Conservation (phyloP, 2,113 vertebrate species). For the Cephalopholis sonnerati region DNA sequence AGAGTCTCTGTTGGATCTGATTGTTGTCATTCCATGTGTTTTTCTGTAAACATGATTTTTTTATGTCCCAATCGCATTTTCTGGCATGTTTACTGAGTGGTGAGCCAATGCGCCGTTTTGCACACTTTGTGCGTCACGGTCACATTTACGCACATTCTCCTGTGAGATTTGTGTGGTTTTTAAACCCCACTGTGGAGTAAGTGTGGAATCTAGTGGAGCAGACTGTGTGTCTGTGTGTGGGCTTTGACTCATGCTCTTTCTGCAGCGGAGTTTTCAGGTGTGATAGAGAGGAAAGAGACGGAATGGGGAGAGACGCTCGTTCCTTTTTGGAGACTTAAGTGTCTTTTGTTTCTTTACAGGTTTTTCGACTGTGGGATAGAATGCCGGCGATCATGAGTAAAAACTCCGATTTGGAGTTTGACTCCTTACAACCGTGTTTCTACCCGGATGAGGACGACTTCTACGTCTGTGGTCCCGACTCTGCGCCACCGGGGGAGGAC, state of each 20-base stretch:
- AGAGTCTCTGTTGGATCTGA: background rate
- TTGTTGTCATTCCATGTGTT: slow-evolving; percentile 45
- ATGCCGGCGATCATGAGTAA: slow-evolving; percentile 95
- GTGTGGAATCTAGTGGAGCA: slow-evolving; percentile 44
- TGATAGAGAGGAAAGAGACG: slow-evolving; percentile 15
- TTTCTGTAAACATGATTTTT: slow-evolving; percentile 14
- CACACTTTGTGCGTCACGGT: slow-evolving; percentile 52
- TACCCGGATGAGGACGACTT: slow-evolving; percentile 99
- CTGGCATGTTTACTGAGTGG: background rate
- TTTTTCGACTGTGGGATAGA: slow-evolving; percentile 74
- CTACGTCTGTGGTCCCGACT: slow-evolving; percentile 96
- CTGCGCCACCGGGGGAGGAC: slow-evolving; percentile 97
- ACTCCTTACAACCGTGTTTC: slow-evolving; percentile 98
- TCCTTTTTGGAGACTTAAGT: slow-evolving; percentile 37
- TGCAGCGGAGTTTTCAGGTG: slow-evolving; percentile 64
- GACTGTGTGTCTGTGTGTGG: slow-evolving; percentile 74
- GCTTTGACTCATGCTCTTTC: slow-evolving; percentile 60
- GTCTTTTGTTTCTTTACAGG: slow-evolving; percentile 59
- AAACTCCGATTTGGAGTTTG: slow-evolving; percentile 97
- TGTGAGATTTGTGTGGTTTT: slow-evolving; percentile 61
- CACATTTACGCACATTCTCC: slow-evolving; percentile 72
- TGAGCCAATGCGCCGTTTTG: slow-evolving; percentile 13
- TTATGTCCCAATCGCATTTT: background rate
- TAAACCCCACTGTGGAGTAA: slow-evolving; percentile 50
- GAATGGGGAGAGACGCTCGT: slow-evolving; percentile 24